A percentile compares a stretch with the other conserved stretches of the same genome.
Conservation (phyloP, 1,140 invertebrate species). For the Colletes gigas region DNA sequence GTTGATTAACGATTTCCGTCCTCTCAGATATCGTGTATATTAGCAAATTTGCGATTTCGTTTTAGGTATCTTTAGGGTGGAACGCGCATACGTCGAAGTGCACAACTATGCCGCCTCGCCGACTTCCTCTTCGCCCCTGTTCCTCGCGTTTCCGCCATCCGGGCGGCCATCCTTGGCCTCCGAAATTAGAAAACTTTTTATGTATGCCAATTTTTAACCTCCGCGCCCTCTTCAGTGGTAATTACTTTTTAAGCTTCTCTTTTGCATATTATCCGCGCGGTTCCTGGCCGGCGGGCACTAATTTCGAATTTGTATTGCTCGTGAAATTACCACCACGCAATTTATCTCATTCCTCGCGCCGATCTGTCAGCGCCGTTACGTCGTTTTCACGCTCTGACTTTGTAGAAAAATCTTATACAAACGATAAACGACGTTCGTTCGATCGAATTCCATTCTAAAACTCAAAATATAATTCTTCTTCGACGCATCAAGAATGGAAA, state of each 20-base stretch:
- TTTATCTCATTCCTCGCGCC: not conserved
- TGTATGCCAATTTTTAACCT: slow-evolving; percentile 80
- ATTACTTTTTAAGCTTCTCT: slow-evolving; percentile 81
- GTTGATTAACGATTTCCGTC: not conserved
- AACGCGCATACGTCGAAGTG: slow-evolving; percentile 46
- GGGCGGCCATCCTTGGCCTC: slow-evolving; percentile 55
- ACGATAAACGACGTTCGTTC: no score
- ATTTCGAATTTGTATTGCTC: slow-evolving; percentile 66
- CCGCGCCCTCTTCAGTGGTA: slow-evolving; percentile 76
- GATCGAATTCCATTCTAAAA: no score
- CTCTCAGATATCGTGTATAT: not conserved
- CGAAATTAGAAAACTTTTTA: slow-evolving; percentile 82
- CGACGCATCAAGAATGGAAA: no score
- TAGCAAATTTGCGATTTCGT: no score
- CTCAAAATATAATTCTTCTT: no score
- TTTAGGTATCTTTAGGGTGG: slow-evolving; percentile 20
- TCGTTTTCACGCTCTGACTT: no score
- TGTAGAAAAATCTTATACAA: no score
- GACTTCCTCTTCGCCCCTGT: not conserved
- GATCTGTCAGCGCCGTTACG: no score
- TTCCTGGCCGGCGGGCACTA: slow-evolving; percentile 28
- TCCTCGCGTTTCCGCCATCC: slow-evolving; percentile 11
- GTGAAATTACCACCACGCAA: slow-evolving; percentile 45
- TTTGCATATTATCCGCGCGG: slow-evolving; percentile 78
- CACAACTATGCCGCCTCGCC: slow-evolving; percentile 55